These are phyloP conservation scores for Isichthys henryi DNA, from an alignment of 2,113 vertebrate genomes.

Conservation along the genomic window DNA sequence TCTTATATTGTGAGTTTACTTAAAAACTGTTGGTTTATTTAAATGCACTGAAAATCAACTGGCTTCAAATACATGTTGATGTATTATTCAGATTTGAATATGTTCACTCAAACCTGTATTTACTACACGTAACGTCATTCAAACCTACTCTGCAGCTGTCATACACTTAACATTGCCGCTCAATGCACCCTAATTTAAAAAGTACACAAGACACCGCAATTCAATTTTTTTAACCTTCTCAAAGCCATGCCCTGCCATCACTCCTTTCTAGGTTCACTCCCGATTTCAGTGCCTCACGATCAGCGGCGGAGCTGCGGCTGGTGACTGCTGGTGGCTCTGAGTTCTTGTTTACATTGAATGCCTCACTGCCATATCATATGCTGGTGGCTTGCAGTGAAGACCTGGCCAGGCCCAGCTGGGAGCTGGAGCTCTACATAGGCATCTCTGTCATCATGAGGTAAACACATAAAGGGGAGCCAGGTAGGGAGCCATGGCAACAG, in stretches of 20 bases:
- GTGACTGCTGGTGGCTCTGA: slow-evolving; percentile 83
- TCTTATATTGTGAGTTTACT: slow-evolving; percentile 80
- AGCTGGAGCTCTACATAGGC: slow-evolving; percentile 83
- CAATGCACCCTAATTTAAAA: background rate
- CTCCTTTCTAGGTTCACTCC: slow-evolving; percentile 81
- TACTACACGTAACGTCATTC: background rate
- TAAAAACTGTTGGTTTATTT: background rate
- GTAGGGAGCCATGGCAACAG: background rate
- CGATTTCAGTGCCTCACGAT: slow-evolving; percentile 92
- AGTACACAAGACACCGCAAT: background rate
- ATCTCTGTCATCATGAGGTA: slow-evolving; percentile 95
- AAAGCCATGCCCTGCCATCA: background rate
- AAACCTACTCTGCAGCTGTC: background rate
- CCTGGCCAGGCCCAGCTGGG: slow-evolving; percentile 88
- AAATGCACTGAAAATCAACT: background rate
- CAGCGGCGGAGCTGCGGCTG: slow-evolving; percentile 87
- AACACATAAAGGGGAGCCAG: background rate
- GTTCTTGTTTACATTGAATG: slow-evolving; percentile 88
- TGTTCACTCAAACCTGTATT: background rate
- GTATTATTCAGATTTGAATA: background rate
- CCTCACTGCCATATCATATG: slow-evolving; percentile 95
- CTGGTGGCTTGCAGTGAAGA: slow-evolving; percentile 84
- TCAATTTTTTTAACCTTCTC: background rate
- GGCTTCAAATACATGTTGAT: background rate
- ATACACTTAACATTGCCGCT: background rate